These are phyloP conservation scores for Philopotamus ludificatus DNA, from an alignment of 1,140 invertebrate genomes.

Conservation along the genomic window DNA sequence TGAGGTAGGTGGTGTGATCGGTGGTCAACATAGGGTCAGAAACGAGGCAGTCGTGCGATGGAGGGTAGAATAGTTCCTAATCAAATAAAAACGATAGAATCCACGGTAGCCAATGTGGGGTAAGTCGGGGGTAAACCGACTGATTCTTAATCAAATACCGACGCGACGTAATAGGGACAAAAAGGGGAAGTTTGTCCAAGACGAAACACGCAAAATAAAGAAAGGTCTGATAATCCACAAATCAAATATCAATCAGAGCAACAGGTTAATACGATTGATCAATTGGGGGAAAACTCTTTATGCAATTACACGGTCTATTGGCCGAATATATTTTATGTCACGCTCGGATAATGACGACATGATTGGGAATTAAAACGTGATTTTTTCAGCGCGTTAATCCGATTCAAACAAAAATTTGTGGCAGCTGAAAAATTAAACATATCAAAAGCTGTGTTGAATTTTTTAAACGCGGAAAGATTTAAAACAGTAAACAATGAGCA, in stretches of 20 bases:
- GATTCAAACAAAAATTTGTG: too few species aligned
- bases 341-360: too few species aligned
- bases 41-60: not conserved
- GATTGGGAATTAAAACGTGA: too few species aligned
- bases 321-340: not conserved
- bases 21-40: constrained; percentile 15
- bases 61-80: constrained; percentile 7
- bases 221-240: not conserved
- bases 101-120: not conserved
- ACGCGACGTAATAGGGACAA: constrained; percentile 6
- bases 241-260: constrained; percentile 32
- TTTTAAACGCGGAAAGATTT: too few species aligned
- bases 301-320: constrained; percentile 5
- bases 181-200: constrained; percentile 2
- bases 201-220: not conserved
- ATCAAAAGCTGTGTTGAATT: too few species aligned
- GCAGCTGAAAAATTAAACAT: too few species aligned
- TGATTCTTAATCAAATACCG: constrained; percentile 21
- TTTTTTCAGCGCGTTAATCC: too few species aligned
- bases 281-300: constrained; percentile 20
- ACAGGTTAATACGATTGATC: constrained; percentile 23
- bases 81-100: constrained; percentile 12
- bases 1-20: constrained; percentile 16
- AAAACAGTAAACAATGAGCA: too few species aligned
- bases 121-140: not conserved